Conservation (phyloP, 2,888 invertebrate species). For the Amaurobius ferox region DNA sequence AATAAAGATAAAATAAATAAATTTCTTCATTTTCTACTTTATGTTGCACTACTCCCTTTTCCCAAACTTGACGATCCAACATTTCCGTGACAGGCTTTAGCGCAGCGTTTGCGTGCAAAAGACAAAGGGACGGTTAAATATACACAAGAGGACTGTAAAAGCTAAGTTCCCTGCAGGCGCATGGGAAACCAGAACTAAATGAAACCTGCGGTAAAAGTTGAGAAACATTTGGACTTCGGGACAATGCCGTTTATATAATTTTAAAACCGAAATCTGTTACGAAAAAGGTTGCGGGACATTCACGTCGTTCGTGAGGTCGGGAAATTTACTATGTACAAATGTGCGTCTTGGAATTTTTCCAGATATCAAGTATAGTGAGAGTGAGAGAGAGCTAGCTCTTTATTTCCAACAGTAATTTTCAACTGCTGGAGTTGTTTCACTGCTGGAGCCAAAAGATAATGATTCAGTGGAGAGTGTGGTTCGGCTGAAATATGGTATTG, state of each 20-base stretch:
- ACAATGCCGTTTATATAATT: constrained; percentile 4
- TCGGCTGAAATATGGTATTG: constrained; percentile 39
- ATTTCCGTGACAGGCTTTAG: constrained; percentile 31
- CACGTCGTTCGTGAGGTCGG: constrained; percentile 7
- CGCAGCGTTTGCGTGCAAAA: constrained; percentile 22
- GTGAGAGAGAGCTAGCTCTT: constrained; percentile 30
- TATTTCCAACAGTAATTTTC: constrained; percentile 12
- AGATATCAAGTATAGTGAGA: constrained; percentile 36
- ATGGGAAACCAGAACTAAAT: constrained; percentile 18
- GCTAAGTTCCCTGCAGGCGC: not conserved
- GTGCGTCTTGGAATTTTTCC: constrained; percentile 53
- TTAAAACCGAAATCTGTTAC: constrained; percentile 11
- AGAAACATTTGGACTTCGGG: constrained; percentile 1
- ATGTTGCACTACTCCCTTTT: not conserved
- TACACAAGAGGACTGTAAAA: constrained; percentile 5
- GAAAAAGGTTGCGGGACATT: constrained; percentile 10
- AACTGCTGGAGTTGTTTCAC: not conserved
- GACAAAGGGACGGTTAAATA: constrained; percentile 13
- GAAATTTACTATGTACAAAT: not conserved
- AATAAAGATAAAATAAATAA: not conserved
- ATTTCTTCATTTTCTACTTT: constrained; percentile 1
- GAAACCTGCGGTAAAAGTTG: not conserved
- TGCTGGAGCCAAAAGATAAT: constrained; percentile 23
- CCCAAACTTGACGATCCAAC: not conserved
- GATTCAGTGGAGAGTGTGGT: constrained; percentile 21